Percentiles rank a stretch among this genome's conserved stretches.
Conservation (phyloP, 2,888 invertebrate species). For the Harmothoe impar region DNA sequence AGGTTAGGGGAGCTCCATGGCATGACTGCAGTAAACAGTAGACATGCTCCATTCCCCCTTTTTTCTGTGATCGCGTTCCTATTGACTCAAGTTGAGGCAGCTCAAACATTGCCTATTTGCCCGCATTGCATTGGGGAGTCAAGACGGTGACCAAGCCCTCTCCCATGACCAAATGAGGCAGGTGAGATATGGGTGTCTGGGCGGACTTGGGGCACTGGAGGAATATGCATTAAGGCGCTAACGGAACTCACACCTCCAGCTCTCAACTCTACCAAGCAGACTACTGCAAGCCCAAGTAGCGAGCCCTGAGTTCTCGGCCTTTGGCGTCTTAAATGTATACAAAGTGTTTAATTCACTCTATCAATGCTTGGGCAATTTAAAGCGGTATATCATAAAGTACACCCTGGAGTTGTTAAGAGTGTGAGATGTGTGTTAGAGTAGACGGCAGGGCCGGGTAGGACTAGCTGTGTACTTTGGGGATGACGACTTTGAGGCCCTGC, state of each 20-base stretch:
- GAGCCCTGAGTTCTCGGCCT: too few species aligned
- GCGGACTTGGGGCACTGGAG: too few species aligned
- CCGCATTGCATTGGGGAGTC: background rate
- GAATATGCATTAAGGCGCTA: too few species aligned
- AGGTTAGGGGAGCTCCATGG: background rate
- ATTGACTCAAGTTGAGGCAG: background rate
- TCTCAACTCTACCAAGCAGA: too few species aligned
- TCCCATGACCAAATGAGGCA: too few species aligned
- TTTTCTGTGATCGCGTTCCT: background rate
- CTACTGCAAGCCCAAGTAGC: too few species aligned
- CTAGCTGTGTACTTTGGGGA: background rate
- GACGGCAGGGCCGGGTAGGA: background rate
- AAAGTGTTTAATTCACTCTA: constrained; percentile 4
- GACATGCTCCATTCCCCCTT: constrained; percentile 9
- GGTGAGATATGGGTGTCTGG: too few species aligned
- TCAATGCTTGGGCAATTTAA: constrained; percentile 3
- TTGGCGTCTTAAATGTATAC: background rate
- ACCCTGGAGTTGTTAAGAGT: background rate
- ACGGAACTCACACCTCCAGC: too few species aligned
- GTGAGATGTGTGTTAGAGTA: background rate
- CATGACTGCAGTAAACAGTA: background rate
- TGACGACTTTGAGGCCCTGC: background rate
- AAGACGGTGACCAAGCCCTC: too few species aligned
- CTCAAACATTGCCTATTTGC: background rate
- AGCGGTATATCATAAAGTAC: background rate